Conservation (phyloP, 2,113 vertebrate genomes). For the Phaetusa simplex region DNA sequence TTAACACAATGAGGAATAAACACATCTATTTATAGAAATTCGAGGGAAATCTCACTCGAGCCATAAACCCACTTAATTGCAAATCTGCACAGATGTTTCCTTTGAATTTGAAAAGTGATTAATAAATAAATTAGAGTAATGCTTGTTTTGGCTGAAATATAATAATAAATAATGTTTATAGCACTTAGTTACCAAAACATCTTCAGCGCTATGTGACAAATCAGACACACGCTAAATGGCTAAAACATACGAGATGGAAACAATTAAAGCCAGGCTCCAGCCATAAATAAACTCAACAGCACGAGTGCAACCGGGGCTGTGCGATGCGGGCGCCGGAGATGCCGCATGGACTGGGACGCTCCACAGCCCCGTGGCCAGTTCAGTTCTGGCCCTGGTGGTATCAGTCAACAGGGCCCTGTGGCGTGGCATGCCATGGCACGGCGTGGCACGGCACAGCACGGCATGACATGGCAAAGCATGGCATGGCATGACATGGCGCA, state of each 20-base stretch:
- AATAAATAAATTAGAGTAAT: conserved; percentile 54
- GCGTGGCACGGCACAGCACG: not conserved
- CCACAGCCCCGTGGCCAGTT: fast-evolving
- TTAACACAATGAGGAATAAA: conserved; percentile 4
- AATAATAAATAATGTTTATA: conserved; percentile 2
- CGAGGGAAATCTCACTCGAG: conserved; percentile 20
- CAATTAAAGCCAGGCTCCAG: not conserved
- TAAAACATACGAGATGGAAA: not conserved
- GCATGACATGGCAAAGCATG: not conserved
- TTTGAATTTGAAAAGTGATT: conserved; percentile 56
- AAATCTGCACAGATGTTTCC: conserved; percentile 61
- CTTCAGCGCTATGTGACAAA: not conserved
- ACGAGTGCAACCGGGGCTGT: fast-evolving
- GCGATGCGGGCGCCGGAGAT: not conserved
- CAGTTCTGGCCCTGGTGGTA: too few relatives aligned
- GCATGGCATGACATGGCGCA: not conserved
- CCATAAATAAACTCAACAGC: not conserved
- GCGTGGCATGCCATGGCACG: too few relatives aligned
- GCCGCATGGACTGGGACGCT: not conserved
- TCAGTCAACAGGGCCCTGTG: not conserved
- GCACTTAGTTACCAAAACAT: not conserved
- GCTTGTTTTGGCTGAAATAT: conserved; percentile 45
- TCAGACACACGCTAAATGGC: not conserved
- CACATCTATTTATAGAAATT: not conserved
- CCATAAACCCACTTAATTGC: conserved; percentile 25